Evolutionary conservation across 2,797 vertebrate species (phyloP), one percentile per base, ranked within the genome.

Genomic region (Heterohyrax brucei): DNA sequence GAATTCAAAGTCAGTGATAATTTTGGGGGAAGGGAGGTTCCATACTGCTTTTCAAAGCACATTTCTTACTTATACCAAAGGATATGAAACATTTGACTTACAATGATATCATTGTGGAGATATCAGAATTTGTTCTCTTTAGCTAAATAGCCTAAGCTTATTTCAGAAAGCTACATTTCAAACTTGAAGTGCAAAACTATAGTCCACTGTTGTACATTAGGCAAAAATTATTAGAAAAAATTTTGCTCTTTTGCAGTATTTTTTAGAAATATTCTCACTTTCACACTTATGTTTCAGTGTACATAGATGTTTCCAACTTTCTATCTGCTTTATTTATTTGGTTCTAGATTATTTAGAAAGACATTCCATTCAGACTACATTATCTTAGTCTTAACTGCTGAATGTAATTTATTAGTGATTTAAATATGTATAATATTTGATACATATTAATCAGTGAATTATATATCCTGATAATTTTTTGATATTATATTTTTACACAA

Each of bases 301-400:
- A 3, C 1, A 7, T 79, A 87, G 7, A 5, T 76, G 75, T 62
- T 62, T 22, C 33, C 68, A 33, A 77, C 28, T 64, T 59, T 70
- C 1, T 26, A 68, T 77, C 82, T 87, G 24, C 70, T 87, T 90
- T 75, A 84, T 81, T 56, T 76, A 46, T 4, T 81, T 80, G 33
- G 53, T 4, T 61, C 14, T 66, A 16, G 48, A 10, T 80, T 84
- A 75, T 10, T 78, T 91, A 16, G 33, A 93, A 89, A 76, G 68
- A n/a, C 1, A 19, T 66, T 64, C 33, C 66, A 50, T 70, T 81
- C 62, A 85, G 44, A 72, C 77, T 24, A 76, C 3, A 48, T 44
- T 89, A 84, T 70, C 50, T 79, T 80, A 89, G n/a, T 87, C 46
- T 80, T 91, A 93, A 87, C 73, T 28, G 76, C 79, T 82, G 48